Evolutionary conservation across 2,888 invertebrate species (phyloP).

Genomic region (Pseudeuparius sepicola): DNA sequence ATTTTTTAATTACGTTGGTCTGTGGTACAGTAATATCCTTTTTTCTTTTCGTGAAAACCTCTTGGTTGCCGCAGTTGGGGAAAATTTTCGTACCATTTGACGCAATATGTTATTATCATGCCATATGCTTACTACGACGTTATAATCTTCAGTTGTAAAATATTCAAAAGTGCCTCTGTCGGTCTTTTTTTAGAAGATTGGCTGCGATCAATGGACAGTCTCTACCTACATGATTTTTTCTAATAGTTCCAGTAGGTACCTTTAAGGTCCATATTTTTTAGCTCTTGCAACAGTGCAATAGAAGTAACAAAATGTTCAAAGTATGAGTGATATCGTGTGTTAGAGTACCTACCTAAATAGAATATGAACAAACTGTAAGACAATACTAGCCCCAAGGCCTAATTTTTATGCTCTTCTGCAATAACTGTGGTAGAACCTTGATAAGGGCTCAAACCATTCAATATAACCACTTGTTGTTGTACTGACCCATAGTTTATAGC

Average conservation of each 20-base stretch:
- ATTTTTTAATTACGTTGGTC: slow-evolving; percentile 13
- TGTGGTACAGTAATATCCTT: slow-evolving; percentile 14
- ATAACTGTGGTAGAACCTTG: slow-evolving; percentile 14
- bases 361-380: slow-evolving; percentile 12
- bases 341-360: slow-evolving; percentile 10
- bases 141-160: slow-evolving; percentile 9
- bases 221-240: slow-evolving; percentile 13
- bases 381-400: slow-evolving; percentile 15
- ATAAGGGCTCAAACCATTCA: slow-evolving; percentile 18
- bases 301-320: too few relatives aligned
- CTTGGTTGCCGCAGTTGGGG: slow-evolving; percentile 8
- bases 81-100: slow-evolving; percentile 14
- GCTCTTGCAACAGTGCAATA: too few relatives aligned
- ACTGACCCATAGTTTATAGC: slow-evolving; percentile 17
- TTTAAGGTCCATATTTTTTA: slow-evolving; percentile 6
- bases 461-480: slow-evolving; percentile 13
- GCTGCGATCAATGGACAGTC: slow-evolving; percentile 9
- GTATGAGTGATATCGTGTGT: too few relatives aligned
- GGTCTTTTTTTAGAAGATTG: slow-evolving; percentile 10
- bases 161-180: slow-evolving; percentile 13
- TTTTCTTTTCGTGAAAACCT: slow-evolving; percentile 15
- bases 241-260: slow-evolving; percentile 15
- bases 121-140: slow-evolving; percentile 10
- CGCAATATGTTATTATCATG: slow-evolving; percentile 15
- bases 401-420: slow-evolving; percentile 15